Evolutionary conservation across 2,888 invertebrate species (phyloP).

Genomic region (Bugula neritina): DNA sequence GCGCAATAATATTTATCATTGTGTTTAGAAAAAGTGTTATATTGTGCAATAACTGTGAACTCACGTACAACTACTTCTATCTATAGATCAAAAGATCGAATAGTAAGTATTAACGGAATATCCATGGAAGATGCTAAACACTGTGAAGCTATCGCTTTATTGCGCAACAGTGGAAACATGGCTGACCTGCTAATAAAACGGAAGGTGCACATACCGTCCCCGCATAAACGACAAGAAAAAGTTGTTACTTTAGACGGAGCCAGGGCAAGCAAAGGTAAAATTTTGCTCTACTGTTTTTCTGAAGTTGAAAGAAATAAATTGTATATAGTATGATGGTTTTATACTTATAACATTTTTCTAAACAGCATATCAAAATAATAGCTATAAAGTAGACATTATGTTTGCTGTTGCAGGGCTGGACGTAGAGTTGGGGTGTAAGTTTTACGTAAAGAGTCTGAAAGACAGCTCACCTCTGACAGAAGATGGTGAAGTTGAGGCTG

Average conservation of each 20-base stretch:
- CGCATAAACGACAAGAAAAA: neutral
- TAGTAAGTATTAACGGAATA: slow-evolving; percentile 91
- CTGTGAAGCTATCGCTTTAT: slow-evolving; percentile 53
- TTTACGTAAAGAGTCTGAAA: slow-evolving; percentile 90
- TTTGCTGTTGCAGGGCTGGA: slow-evolving; percentile 67
- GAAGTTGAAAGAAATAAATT: too few species aligned
- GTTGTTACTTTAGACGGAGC: neutral
- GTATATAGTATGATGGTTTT: too few species aligned
- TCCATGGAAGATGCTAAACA: slow-evolving; percentile 96
- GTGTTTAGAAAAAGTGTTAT: too few species aligned
- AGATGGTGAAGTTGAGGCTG: slow-evolving; percentile 76
- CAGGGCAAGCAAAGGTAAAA: neutral
- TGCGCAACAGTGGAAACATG: slow-evolving; percentile 53
- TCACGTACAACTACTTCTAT: too few species aligned
- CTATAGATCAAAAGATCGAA: slow-evolving; percentile 89
- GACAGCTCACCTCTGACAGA: slow-evolving; percentile 68
- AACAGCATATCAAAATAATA: too few species aligned
- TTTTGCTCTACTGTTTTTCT: too few species aligned
- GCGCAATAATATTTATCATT: too few species aligned
- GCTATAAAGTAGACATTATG: too few species aligned
- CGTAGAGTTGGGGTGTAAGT: slow-evolving; percentile 84
- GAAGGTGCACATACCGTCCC: slow-evolving; percentile 11
- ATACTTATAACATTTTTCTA: too few species aligned
- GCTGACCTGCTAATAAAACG: slow-evolving; percentile 44
- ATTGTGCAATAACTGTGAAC: too few species aligned